Base-by-base conservation (phyloP, 2,888 invertebrate genomes). In the Pammene fasciana region DNA sequence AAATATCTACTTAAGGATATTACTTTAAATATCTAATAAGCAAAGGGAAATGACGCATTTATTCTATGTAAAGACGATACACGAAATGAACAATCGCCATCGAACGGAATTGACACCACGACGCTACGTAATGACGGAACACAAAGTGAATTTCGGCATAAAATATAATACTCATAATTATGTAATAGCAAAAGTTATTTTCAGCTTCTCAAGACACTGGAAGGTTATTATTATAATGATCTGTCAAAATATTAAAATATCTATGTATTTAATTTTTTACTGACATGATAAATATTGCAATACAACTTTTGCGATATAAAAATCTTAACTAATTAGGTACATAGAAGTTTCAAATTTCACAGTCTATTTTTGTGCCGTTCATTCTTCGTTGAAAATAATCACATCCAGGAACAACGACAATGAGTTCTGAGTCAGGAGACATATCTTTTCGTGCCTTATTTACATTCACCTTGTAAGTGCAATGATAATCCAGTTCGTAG, bases 401-500 rank as follows among this genome's bases (percentile, higher is more conserved):
- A 79, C 94, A 94, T 62, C 88, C 84, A 26, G 94, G 94, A 34
- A 94, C 92, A 65, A 86, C 87, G 70, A 94, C 88, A 36, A 85
- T 83, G 26, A 94, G 79, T 73, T 93, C 93, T 0, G 94, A 92
- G 74, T 94, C 94, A 13, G 86, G 81, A 14, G 73, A 72, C 78
- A 85, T 86, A 0, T 82, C 72, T 74, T 85, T 87, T 66, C 81
- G 76, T n/a, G 86, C 79, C 64, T 78, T 91, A 74, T 92, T 93
- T 0, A 94, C 93, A 72, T 91, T 92, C 8, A 94, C 92, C 75
- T 86, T 83, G 78, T 94, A 94, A 73, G 88, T 90, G 85, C 94
- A 94, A 70, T 90, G 87, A 77, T 94, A 94, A 66, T 93, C 91
- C 64, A 94, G 80, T 76, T 94, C 93, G 76, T 93, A 93, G 41